Evolutionary conservation across 2,888 invertebrate species (phyloP), one percentile per base, ranked within the genome.

Genomic region (Chironomus riparius): DNA sequence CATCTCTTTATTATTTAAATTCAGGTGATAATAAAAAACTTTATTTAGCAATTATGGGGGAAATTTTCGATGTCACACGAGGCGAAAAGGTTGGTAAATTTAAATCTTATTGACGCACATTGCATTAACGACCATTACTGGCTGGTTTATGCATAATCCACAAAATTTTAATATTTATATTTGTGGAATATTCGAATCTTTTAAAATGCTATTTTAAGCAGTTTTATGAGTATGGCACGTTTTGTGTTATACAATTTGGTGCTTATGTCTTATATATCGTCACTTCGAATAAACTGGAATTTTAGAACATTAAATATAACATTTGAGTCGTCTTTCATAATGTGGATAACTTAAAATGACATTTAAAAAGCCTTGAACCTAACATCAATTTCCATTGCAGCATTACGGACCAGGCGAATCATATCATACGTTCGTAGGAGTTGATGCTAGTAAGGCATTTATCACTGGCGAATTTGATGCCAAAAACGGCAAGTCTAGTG

Each of bases 361-460:
- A 4, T 28, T 28, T 5, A 5, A 6, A 28, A 2, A 28, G 3
- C 28, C 28, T 10, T 38, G 7, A 38, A 10, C 38, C 10, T 10
- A 38, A 38, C 10, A 38, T 38, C 4, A 38, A 15, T 5, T 18
- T 56, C 18, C 21, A 70, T 48, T 22, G 73, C 50, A 77, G 76
- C 71, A 68, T 77, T 72, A 72, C 47, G 84, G 85, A 77, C 62
- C 38, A 18, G 74, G 74, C 13, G 15, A 68, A 18, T 7, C 74
- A 6, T 74, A 74, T 21, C 28, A 74, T 62, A 10, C 21, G 0
- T 74, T 68, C 7, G 74, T 80, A 92, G 98, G 97, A 0, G 88
- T 90, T 80, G 98, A 99, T 88, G 97, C 92, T 3, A 92, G 95
- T 0, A 87, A 92, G 81, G 92, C 94, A 5, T 97, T 97, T 82